A percentile compares a stretch with the other conserved stretches of the same genome.
Conservation (phyloP, 2,797 vertebrate species). For the Setipinna tenuifilis region DNA sequence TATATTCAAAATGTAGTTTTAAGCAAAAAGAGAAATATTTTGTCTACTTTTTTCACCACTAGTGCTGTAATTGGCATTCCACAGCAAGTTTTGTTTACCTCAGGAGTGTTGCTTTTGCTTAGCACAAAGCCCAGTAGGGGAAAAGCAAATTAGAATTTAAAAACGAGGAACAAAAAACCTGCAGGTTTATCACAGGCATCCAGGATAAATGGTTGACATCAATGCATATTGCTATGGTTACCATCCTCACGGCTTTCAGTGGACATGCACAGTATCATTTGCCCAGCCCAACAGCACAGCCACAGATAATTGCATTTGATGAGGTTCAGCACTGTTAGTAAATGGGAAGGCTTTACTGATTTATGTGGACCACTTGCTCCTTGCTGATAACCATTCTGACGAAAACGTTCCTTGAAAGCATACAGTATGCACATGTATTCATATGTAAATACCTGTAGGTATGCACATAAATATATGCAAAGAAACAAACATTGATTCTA, state of each 20-base stretch:
- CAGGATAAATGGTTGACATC: neutral
- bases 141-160: neutral
- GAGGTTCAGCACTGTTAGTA: neutral
- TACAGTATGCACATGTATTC: neutral
- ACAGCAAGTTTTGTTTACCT: neutral
- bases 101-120: neutral
- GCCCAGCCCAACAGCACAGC: neutral
- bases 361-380: neutral
- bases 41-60: neutral
- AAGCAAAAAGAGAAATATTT: neutral
- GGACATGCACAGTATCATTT: neutral
- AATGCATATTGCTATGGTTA: constrained; percentile 5
- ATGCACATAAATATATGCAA: no score
- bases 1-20: neutral
- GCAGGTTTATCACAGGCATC: neutral
- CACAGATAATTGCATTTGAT: neutral
- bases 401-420: neutral
- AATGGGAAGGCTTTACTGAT: neutral
- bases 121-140: neutral
- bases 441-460: neutral
- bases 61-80: neutral
- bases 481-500: no score
- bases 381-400: neutral
- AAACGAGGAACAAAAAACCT: no score
- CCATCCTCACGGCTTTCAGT: neutral